Base-by-base conservation (phyloP, 2,113 vertebrate species). In the Protomyctophum bolini region DNA sequence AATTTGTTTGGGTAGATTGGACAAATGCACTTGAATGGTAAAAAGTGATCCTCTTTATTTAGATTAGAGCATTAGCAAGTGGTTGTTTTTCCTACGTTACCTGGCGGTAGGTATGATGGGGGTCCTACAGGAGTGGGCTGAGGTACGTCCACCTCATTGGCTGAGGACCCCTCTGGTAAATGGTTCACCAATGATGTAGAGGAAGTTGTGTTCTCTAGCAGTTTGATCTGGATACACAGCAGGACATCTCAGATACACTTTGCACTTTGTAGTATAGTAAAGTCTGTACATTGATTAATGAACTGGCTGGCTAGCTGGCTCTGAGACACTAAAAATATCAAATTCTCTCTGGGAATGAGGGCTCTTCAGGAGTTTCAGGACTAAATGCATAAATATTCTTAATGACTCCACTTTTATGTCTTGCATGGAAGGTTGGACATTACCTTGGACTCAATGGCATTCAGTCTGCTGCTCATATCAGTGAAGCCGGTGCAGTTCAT, bases 401-500 rank as follows among this genome's bases (percentile, higher is more conserved):
- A 41, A 41, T 41, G 33, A 3, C 33, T 41, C 33, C 33, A 41
- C 33, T 41, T 41, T 41, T 41, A 41, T 41, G 5, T 41, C 14
- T 8, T 64, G 0, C 21, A 11, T 55, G 5, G 15, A 21, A 47
- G 10, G 45, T 28, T 11, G 1, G 33, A 46, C 59, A 69, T 84
- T 86, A 97, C 97, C 95, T 97, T 97, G 71, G 94, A 93, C 85
- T 97, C 96, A 11, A 97, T 91, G 0, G 83, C 90, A 81, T 90
- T 93, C 64, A 98, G 92, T 66, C 96, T 93, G 83, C 93, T 93
- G 0, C 81, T 95, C 94, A 98, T 95, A 14, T 95, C 90, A 0
- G 89, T 92, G 48, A 96, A 94, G 52, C 91, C 91, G 0, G 96
- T 97, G 70, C 97, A 98, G 90, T 98, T 98, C 94, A 98, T 91